A percentile compares a stretch with the other conserved stretches of the same genome.
Evolutionary conservation across 2,113 vertebrate species (phyloP).

Genomic region (Arothron firmamentum): DNA sequence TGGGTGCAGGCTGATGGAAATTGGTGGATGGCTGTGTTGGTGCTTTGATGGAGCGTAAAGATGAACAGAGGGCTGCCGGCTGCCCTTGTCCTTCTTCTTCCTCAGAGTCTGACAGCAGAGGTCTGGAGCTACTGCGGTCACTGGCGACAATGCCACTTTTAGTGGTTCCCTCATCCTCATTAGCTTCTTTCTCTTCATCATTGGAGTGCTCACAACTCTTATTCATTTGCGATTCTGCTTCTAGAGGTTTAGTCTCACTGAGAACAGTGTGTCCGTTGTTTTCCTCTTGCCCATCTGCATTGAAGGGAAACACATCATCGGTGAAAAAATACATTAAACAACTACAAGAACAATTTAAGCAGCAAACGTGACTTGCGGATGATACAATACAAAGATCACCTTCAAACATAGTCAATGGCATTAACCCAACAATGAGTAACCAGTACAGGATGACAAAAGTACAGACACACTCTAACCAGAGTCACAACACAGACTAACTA

Average conservation of each 20-base stretch:
- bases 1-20: slow-evolving; percentile 24
- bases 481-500: slow-evolving; percentile 36
- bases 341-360: neutral
- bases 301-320: slow-evolving; percentile 21
- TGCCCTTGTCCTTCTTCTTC: slow-evolving; percentile 80
- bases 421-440: slow-evolving; percentile 32
- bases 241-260: slow-evolving; percentile 39
- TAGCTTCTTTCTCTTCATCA: slow-evolving; percentile 79
- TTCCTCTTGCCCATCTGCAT: slow-evolving; percentile 60
- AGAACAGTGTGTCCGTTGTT: slow-evolving; percentile 65
- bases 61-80: slow-evolving; percentile 9
- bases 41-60: neutral
- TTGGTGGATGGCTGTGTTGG: slow-evolving; percentile 21
- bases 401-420: slow-evolving; percentile 9
- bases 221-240: slow-evolving; percentile 16
- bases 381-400: slow-evolving; percentile 1
- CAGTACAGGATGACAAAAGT: slow-evolving; percentile 32
- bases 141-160: slow-evolving; percentile 76
- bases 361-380: slow-evolving; percentile 9
- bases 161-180: slow-evolving; percentile 44
- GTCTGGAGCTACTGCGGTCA: slow-evolving; percentile 89
- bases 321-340: neutral
- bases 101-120: slow-evolving; percentile 89
- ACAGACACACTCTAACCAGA: slow-evolving; percentile 46
- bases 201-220: slow-evolving; percentile 88